Evolutionary conservation across 1,140 invertebrate genomes (phyloP).

Genomic region (Ceratosolen solmsi): DNA sequence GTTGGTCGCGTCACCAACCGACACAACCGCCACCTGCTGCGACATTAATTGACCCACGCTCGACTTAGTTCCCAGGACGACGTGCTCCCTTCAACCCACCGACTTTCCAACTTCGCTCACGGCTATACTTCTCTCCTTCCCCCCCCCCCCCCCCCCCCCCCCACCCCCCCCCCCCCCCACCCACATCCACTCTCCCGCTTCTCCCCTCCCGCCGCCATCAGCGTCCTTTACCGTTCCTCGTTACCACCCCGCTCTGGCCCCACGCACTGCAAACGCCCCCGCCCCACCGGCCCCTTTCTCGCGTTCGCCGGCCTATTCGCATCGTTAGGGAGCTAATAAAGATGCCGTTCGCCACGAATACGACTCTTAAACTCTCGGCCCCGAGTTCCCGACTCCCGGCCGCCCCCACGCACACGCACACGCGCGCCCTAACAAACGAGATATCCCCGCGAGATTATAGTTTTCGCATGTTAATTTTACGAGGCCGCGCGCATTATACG

Average conservation of each 20-base stretch:
- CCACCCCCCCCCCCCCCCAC: neutral
- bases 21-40: neutral
- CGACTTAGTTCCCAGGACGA: conserved; percentile 4
- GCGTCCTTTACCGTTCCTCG: neutral
- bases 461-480: conserved; percentile 46
- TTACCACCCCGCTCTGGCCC: neutral
- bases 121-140: neutral
- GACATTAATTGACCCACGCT: neutral
- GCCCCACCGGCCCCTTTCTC: neutral
- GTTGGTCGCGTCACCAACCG: too few relatives aligned
- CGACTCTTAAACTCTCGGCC: conserved; percentile 13
- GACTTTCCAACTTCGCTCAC: neutral
- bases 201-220: neutral
- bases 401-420: neutral
- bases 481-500: conserved; percentile 10
- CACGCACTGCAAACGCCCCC: too few relatives aligned
- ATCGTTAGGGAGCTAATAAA: conserved; percentile 33
- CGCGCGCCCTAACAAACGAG: conserved; percentile 1
- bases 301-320: neutral
- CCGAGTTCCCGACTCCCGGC: neutral
- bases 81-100: neutral
- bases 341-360: neutral
- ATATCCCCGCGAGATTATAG: conserved; percentile 33
- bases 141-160: neutral
- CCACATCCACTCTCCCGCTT: neutral